A percentile compares a stretch with the other conserved stretches of the same genome.
Evolutionary conservation across 1,140 invertebrate species (phyloP).

Genomic region (Rhopalosiphum padi): DNA sequence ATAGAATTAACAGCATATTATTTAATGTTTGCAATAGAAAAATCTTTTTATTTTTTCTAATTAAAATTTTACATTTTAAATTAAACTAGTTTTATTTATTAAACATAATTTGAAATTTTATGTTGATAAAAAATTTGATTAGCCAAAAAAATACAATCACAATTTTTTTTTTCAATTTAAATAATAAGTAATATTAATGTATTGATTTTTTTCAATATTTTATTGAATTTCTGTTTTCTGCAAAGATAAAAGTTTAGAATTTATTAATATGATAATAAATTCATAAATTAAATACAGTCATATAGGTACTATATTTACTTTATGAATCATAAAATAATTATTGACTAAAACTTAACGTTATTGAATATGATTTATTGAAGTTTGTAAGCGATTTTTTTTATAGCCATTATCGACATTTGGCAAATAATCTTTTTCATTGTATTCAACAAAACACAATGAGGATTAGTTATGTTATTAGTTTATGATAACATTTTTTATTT

Average conservation of each 20-base stretch:
- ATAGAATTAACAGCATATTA: no score
- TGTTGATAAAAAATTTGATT: background rate
- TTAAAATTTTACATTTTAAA: background rate
- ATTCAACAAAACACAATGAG: background rate
- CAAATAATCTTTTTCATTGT: background rate
- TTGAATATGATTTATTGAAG: background rate
- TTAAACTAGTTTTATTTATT: background rate
- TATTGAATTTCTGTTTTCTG: background rate
- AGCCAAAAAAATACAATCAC: background rate
- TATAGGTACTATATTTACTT: background rate
- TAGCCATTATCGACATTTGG: background rate
- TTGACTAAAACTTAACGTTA: background rate
- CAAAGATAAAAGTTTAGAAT: background rate
- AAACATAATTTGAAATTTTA: background rate
- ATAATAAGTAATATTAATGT: background rate
- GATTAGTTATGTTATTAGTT: background rate
- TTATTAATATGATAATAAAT: background rate
- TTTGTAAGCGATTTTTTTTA: background rate
- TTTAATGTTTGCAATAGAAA: no score
- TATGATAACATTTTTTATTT: background rate
- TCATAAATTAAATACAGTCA: background rate
- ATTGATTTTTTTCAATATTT: background rate
- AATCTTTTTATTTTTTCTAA: background rate
- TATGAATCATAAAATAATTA: background rate
- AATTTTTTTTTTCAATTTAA: background rate